Percentiles rank a stretch among this genome's conserved stretches.
These are phyloP conservation scores for Thymallus thymallus DNA, from an alignment of 2,113 vertebrate genomes.

Conservation along the genomic window DNA sequence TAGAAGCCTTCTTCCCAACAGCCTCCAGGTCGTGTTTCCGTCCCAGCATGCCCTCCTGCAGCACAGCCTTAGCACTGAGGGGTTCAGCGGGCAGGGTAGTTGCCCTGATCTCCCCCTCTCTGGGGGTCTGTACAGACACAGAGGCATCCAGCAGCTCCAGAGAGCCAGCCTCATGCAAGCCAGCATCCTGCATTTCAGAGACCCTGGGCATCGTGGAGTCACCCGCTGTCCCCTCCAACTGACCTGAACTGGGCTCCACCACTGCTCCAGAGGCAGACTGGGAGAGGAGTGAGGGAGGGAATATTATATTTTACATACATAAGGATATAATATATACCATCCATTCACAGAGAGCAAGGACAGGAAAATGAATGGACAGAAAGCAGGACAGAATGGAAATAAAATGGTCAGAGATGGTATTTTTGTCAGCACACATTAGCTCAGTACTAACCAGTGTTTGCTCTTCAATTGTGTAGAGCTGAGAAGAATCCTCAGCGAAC, in stretches of 20 bases:
- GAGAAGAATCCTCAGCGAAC: slow-evolving; percentile 73
- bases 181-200: slow-evolving; percentile 66
- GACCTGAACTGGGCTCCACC: slow-evolving; percentile 54
- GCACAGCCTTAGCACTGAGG: slow-evolving; percentile 57
- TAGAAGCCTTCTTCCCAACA: slow-evolving; percentile 86
- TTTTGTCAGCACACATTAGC: not conserved
- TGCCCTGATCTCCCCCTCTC: slow-evolving; percentile 55
- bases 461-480: slow-evolving; percentile 65
- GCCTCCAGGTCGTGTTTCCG: slow-evolving; percentile 92
- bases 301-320: no score
- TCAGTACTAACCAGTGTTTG: slow-evolving; percentile 67
- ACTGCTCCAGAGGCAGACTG: slow-evolving; percentile 54
- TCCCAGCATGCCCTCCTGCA: slow-evolving; percentile 84
- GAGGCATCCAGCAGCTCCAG: slow-evolving; percentile 64
- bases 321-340: no score
- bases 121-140: slow-evolving; percentile 28
- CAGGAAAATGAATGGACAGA: not conserved
- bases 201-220: slow-evolving; percentile 50
- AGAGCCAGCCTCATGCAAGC: slow-evolving; percentile 60
- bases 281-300: not conserved
- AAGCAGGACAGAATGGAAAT: not conserved
- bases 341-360: not conserved
- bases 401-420: not conserved
- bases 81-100: slow-evolving; percentile 70
- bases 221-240: slow-evolving; percentile 48